phyloP scores from a whole-genome alignment of 2,113 vertebrate species.

The Sinocyclocheilus maitianheensis region DNA sequence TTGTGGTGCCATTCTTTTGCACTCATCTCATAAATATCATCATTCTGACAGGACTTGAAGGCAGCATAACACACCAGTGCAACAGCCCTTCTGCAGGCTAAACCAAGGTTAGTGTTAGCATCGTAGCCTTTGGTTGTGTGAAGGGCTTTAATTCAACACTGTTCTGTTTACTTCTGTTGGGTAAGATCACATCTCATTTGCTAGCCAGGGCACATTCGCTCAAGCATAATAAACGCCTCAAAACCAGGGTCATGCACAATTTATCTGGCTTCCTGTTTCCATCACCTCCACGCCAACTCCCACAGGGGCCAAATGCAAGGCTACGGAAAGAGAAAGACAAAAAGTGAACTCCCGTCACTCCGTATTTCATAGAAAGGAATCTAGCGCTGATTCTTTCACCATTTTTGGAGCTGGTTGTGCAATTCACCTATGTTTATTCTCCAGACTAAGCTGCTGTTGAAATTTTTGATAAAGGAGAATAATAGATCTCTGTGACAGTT shows the following conservation, averaged over 20 bases:
- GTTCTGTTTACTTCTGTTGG: background rate
- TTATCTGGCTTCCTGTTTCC: conserved; percentile 22
- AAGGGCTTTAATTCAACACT: background rate
- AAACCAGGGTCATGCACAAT: conserved; percentile 21
- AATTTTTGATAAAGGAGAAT: background rate
- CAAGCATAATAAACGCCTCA: conserved; percentile 12
- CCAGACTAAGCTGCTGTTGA: background rate
- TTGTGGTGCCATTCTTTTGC: background rate
- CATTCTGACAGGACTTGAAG: background rate
- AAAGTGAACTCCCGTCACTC: conserved; percentile 39
- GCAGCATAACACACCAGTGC: background rate
- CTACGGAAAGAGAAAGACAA: background rate
- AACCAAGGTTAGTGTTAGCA: conserved; percentile 44
- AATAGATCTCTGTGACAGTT: background rate
- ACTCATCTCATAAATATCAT: background rate
- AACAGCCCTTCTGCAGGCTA: conserved; percentile 40
- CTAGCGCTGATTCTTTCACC: background rate
- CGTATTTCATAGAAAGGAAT: conserved; percentile 31
- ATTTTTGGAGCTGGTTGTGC: background rate
- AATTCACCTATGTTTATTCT: background rate
- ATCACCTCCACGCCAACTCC: conserved; percentile 31
- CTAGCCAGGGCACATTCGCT: conserved; percentile 31
- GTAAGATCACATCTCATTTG: conserved; percentile 26
- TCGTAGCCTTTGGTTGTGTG: conserved; percentile 31
- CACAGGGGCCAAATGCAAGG: conserved; percentile 19